phyloP scores from a whole-genome alignment of 2,888 invertebrate genomes.

The Chrysomela aeneicollis region DNA sequence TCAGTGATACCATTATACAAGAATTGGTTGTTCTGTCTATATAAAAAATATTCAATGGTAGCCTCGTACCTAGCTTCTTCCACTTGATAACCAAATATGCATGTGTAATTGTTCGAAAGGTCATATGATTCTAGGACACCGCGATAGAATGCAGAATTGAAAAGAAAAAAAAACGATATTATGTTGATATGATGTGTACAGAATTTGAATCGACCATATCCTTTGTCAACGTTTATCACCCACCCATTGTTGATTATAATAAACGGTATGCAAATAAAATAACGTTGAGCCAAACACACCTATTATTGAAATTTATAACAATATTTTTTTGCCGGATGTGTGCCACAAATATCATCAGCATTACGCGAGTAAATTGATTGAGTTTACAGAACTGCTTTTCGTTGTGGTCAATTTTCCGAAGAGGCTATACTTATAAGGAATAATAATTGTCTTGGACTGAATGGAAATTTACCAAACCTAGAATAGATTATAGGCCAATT shows the following conservation, averaged over 20 bases:
- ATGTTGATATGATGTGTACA: conserved; percentile 29
- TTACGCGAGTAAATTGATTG: conserved; percentile 32
- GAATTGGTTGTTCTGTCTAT: too few species aligned
- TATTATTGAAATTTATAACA: conserved; percentile 42
- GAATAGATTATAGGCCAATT: too few species aligned
- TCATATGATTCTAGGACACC: conserved; percentile 17
- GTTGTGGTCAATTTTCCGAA: neutral
- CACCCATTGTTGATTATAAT: conserved; percentile 36
- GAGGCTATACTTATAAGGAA: too few species aligned
- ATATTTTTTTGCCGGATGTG: conserved; percentile 40
- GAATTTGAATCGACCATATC: conserved; percentile 33
- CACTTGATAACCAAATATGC: too few species aligned
- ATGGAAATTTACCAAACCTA: too few species aligned
- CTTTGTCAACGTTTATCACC: conserved; percentile 34
- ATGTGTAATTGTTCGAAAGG: conserved; percentile 16
- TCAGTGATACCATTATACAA: too few species aligned
- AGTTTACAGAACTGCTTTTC: neutral
- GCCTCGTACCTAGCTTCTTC: too few species aligned
- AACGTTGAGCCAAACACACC: conserved; percentile 43
- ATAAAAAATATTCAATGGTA: too few species aligned
- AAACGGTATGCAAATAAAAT: conserved; percentile 39
- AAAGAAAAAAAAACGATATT: conserved; percentile 34
- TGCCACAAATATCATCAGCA: conserved; percentile 42
- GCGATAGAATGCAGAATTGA: conserved; percentile 17
- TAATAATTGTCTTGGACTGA: too few species aligned